Evolutionary conservation across 2,888 invertebrate genomes (phyloP).

Genomic region (Rambutsinella grinnellia): DNA sequence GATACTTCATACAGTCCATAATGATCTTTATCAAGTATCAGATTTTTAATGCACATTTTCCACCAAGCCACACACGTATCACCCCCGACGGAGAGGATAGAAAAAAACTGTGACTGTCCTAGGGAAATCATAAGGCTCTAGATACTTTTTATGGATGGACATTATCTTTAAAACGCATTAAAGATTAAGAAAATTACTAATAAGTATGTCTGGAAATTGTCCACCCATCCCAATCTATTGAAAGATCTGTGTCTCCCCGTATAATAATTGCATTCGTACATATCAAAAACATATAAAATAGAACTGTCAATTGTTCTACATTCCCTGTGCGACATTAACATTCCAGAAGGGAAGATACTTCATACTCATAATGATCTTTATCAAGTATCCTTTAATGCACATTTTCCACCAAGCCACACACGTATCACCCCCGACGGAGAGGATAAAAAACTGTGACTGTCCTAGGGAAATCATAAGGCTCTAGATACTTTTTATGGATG

Average conservation of each 20-base stretch:
- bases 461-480: neutral
- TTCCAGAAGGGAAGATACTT: neutral
- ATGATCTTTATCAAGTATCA: neutral
- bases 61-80: neutral
- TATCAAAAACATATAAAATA: too few species aligned
- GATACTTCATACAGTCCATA: neutral
- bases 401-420: neutral
- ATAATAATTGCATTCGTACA: too few species aligned
- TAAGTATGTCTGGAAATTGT: too few species aligned
- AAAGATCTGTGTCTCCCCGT: too few species aligned
- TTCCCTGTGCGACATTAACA: neutral
- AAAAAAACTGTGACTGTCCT: neutral
- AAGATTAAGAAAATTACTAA: too few species aligned
- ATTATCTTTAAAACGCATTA: neutral
- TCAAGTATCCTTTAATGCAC: neutral
- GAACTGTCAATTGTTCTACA: neutral
- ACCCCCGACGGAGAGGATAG: neutral
- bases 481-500: neutral
- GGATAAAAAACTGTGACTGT: neutral
- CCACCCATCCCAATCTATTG: too few species aligned
- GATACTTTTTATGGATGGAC: neutral
- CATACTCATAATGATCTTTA: neutral
- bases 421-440: neutral
- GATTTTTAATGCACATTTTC: neutral
- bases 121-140: neutral